Evolutionary conservation across 2,888 invertebrate species (phyloP), one percentile per base, ranked within the genome.

Genomic region (Volucella bombylans): DNA sequence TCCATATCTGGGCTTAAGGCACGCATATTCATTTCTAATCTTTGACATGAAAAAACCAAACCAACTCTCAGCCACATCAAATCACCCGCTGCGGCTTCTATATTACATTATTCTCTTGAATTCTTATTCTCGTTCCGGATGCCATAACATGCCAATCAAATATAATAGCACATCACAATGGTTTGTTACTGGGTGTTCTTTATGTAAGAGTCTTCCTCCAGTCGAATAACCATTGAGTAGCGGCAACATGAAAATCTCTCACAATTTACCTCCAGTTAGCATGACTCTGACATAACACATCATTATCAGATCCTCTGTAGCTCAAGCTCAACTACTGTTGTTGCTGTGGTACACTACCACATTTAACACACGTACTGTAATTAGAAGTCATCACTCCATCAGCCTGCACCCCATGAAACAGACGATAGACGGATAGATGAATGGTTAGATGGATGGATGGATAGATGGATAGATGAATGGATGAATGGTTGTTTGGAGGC

Each of bases 101-200:
- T 79, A 83, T 79, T 83, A 73, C 78, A 74, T 83, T 79, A 49
- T 65, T 74, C 61, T 80, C 71, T 68, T 61, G 65, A 65, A 69
- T 67, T 76, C 55, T 62, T 71, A 74, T 65, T 79, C 76, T 67
- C 80, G 74, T 90, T 90, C 89, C 89, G 90, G 89, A 89, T 90
- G 89, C 90, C 90, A 89, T 89, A 90, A 90, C 90, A 89, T 89
- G 90, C 90, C 90, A 90, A 90, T 90, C 89, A 89, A 88, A 88
- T 69, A 64, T 74, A 83, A 79, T 74, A 83, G 69, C 80, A 83
- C 73, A 69, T 62, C 38, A 47, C 62, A 64, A 55, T 57, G 57
- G 78, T 74, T 65, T 83, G 69, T 61, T 79, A 65, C 74, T 71
- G 83, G 79, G 69, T 80, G 80, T 83, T 83, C 74, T 83, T 76